These are phyloP conservation scores for Hyalella azteca DNA, from an alignment of 2,888 invertebrate genomes.

Conservation along the genomic window DNA sequence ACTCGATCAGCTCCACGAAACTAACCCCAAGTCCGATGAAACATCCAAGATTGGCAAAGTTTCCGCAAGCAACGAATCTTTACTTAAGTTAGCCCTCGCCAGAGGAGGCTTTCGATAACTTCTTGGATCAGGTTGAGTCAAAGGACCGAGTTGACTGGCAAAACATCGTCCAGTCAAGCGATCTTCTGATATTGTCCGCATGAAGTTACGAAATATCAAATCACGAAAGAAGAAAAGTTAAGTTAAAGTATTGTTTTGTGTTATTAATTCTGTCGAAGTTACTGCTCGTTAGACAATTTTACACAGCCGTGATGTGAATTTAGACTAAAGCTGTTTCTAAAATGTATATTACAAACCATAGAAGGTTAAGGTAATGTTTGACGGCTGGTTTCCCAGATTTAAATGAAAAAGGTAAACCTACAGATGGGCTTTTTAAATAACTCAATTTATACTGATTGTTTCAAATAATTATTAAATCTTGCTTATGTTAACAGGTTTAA, in stretches of 20 bases:
- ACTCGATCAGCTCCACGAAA: neutral
- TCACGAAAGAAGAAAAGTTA: neutral
- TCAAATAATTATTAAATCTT: neutral
- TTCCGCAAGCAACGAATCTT: slow-evolving; percentile 9
- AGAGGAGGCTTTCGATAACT: neutral
- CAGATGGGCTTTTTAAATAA: too few species aligned
- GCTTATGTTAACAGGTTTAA: neutral
- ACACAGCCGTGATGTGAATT: neutral
- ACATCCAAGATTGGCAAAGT: slow-evolving; percentile 13
- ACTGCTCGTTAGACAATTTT: neutral
- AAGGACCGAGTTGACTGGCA: slow-evolving; percentile 9
- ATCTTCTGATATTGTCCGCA: neutral
- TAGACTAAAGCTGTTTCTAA: neutral
- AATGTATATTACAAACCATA: neutral
- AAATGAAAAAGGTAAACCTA: too few species aligned
- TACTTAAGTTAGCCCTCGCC: slow-evolving; percentile 6
- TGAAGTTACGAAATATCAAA: neutral
- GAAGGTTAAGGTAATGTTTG: neutral
- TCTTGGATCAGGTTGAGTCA: slow-evolving; percentile 11
- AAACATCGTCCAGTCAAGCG: neutral
- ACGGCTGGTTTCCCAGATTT: neutral
- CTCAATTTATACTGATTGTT: too few species aligned
- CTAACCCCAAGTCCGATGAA: slow-evolving; percentile 10
- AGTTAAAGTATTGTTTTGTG: too few species aligned
- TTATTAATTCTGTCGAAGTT: too few species aligned